phyloP scores from a whole-genome alignment of 2,113 vertebrate species.

The Oncorhynchus masou region DNA sequence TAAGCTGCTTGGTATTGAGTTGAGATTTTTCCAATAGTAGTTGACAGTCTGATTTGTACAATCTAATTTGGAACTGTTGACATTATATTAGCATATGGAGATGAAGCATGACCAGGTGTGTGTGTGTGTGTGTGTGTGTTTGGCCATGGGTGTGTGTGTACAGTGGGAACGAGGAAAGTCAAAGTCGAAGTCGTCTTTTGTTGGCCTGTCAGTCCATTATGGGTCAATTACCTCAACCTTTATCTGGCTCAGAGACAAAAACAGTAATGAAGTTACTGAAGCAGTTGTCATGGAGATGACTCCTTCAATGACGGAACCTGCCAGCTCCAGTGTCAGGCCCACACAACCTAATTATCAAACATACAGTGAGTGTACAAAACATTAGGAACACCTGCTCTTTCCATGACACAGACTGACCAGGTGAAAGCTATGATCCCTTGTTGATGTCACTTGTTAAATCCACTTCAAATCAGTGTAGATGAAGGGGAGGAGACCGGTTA shows the following conservation, averaged over 20 bases:
- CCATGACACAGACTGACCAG: too few relatives aligned
- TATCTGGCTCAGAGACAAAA: not conserved
- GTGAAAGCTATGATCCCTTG: too few relatives aligned
- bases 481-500: too few relatives aligned
- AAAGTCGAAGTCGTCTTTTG: not conserved
- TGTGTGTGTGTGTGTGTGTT: not conserved
- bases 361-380: not conserved
- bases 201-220: not conserved
- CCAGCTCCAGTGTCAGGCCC: not conserved
- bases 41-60: slow-evolving; percentile 4
- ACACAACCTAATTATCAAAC: not conserved
- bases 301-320: not conserved
- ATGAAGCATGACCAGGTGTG: not conserved
- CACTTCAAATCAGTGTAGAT: too few relatives aligned
- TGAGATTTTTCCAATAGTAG: slow-evolving; percentile 1
- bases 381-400: not conserved
- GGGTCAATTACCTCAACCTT: not conserved
- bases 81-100: slow-evolving; percentile 5
- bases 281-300: not conserved
- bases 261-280: not conserved
- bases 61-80: slow-evolving; percentile 3
- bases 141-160: not conserved
- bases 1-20: too few relatives aligned
- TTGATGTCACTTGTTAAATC: too few relatives aligned
- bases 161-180: not conserved